Evolutionary conservation across 2,113 vertebrate genomes (phyloP).

Genomic region (Sorex fumeus): DNA sequence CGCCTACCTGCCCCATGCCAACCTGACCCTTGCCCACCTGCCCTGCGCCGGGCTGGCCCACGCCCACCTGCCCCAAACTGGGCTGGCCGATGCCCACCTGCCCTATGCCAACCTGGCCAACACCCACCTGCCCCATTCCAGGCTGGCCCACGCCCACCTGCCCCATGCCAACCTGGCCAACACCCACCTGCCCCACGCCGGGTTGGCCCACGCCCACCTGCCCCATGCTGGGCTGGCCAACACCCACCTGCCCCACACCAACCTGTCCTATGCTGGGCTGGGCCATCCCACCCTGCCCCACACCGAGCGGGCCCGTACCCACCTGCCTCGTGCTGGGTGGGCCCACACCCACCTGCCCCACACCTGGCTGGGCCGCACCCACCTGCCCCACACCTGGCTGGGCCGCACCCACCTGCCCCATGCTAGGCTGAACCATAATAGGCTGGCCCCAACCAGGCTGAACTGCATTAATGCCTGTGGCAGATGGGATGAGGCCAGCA

Average conservation of each 20-base stretch:
- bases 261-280: not conserved
- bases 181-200: too few species aligned
- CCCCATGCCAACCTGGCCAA: not conserved
- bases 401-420: rapidly evolving
- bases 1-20: not conserved
- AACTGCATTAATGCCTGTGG: rapidly evolving
- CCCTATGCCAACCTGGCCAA: rapidly evolving
- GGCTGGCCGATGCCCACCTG: rapidly evolving
- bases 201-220: too few species aligned
- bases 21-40: rapidly evolving
- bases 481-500: not conserved
- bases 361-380: not conserved
- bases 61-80: not conserved
- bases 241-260: rapidly evolving
- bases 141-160: not conserved
- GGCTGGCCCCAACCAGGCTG: not conserved
- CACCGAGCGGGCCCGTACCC: rapidly evolving
- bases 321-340: not conserved
- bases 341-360: not conserved
- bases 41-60: rapidly evolving
- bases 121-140: rapidly evolving
- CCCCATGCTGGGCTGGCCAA: not conserved
- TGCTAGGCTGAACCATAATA: not conserved
- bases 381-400: not conserved
- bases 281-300: not conserved